These are phyloP conservation scores for Melopsittacus undulatus DNA, from an alignment of 2,797 vertebrate genomes.

Conservation along the genomic window DNA sequence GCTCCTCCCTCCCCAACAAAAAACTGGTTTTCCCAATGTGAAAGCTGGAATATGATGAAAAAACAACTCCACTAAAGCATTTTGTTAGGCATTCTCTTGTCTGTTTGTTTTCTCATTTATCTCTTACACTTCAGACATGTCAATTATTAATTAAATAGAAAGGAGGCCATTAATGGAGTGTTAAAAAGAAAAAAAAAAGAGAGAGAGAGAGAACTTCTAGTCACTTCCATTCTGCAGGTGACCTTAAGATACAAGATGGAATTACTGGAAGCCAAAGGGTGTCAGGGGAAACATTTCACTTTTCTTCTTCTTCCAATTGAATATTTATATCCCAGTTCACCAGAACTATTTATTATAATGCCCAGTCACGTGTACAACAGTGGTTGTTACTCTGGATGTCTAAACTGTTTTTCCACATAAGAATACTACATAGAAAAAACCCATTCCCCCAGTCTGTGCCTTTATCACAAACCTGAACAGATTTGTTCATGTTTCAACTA, in stretches of 20 bases:
- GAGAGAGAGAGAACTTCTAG: background rate
- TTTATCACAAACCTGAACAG: background rate
- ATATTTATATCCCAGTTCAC: background rate
- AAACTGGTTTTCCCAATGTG: background rate
- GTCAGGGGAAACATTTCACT: background rate
- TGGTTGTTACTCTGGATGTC: background rate
- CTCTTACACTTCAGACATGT: background rate
- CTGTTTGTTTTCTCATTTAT: background rate
- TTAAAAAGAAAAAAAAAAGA: background rate
- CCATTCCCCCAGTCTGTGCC: background rate
- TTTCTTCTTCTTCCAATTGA: background rate
- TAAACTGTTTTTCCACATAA: background rate
- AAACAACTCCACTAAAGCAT: constrained; percentile 13
- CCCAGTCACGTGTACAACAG: background rate
- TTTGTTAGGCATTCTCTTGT: background rate
- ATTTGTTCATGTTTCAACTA: background rate
- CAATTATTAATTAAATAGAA: constrained; percentile 48
- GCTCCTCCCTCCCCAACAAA: background rate
- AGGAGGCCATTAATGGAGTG: background rate
- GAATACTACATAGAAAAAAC: background rate
- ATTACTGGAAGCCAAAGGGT: background rate
- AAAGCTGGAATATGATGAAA: background rate
- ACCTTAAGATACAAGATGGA: constrained; percentile 2
- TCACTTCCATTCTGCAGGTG: background rate
- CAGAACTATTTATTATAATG: background rate